phyloP scores from a whole-genome alignment of 2,113 vertebrate genomes.

The Phainopepla nitens region DNA sequence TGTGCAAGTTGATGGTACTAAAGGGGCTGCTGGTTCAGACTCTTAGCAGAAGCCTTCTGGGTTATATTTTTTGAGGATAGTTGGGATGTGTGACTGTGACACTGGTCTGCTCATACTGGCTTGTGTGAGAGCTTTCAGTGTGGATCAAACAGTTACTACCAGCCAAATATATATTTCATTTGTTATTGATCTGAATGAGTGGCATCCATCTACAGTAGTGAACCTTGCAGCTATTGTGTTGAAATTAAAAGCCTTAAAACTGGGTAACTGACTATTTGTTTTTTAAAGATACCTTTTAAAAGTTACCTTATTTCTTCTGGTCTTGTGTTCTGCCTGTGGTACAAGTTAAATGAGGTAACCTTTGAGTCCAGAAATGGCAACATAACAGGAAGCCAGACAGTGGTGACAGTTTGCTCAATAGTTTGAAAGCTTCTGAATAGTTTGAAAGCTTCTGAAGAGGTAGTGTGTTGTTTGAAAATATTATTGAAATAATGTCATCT shows the following conservation, averaged over 20 bases:
- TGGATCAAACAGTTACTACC: neutral
- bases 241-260: neutral
- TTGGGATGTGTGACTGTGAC: neutral
- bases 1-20: rapidly evolving
- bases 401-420: constrained; percentile 21
- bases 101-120: neutral
- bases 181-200: neutral
- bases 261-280: neutral
- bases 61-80: neutral
- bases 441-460: neutral
- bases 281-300: neutral
- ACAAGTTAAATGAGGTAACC: neutral
- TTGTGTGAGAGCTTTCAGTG: neutral
- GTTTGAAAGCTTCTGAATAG: neutral
- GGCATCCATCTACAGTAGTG: neutral
- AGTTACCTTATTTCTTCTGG: neutral
- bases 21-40: neutral
- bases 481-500: neutral
- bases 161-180: neutral
- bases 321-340: neutral
- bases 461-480: neutral
- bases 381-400: constrained; percentile 29
- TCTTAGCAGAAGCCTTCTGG: rapidly evolving
- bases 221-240: neutral
- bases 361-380: neutral